These are phyloP conservation scores for Cyphomyrus plagiostoma DNA, from an alignment of 2,113 vertebrate genomes.

Conservation along the genomic window DNA sequence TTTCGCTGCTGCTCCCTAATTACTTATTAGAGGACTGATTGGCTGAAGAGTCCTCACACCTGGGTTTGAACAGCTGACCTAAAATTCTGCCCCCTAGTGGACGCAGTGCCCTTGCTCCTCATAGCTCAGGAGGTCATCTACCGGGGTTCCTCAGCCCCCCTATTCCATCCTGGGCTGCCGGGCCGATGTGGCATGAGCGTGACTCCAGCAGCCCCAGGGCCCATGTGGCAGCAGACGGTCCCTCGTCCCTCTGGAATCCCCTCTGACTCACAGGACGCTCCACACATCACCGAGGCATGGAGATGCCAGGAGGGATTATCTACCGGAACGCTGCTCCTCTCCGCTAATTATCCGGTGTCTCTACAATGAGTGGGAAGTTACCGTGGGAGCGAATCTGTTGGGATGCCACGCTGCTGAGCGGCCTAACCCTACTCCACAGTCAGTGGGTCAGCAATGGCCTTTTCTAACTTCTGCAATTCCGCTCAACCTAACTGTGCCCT, in stretches of 20 bases:
- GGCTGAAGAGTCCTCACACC: too few relatives aligned
- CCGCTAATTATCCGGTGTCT: background rate
- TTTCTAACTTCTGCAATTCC: background rate
- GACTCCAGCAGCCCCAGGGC: background rate
- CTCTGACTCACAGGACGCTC: background rate
- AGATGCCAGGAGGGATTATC: slow-evolving; percentile 4
- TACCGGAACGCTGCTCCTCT: background rate
- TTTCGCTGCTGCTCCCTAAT: too few relatives aligned
- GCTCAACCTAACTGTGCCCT: background rate
- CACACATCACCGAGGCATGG: background rate
- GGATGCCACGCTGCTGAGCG: background rate
- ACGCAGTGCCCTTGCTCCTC: background rate
- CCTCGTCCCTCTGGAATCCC: background rate
- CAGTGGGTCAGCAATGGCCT: background rate
- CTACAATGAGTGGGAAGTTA: background rate
- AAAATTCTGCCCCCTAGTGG: background rate
- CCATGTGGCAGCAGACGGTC: background rate
- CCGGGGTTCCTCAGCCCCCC: background rate
- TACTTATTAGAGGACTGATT: too few relatives aligned
- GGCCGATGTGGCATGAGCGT: background rate
- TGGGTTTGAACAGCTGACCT: too few relatives aligned
- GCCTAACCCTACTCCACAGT: background rate
- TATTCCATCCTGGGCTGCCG: background rate
- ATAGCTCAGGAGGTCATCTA: background rate
- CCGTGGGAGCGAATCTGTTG: background rate